These are phyloP conservation scores for Cecropterus lyciades DNA, from an alignment of 1,140 invertebrate genomes.

Conservation along the genomic window DNA sequence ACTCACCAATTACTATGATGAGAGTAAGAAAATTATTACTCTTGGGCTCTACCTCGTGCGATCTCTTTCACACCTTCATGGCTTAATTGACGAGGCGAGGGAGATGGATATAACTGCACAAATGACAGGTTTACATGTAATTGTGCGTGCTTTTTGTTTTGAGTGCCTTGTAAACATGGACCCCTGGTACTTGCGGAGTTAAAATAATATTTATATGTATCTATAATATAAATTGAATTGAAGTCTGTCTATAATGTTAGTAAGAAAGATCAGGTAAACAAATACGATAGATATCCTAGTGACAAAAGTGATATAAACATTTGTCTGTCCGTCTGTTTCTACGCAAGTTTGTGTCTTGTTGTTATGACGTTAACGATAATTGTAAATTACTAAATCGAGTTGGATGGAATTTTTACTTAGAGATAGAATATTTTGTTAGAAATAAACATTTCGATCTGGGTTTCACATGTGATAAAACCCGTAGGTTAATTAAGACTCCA, in stretches of 20 bases:
- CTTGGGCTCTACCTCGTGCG: constrained; percentile 43
- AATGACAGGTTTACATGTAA: constrained; percentile 52
- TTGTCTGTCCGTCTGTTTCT: too few species aligned
- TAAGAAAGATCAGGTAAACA: too few species aligned
- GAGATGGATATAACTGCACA: constrained; percentile 37
- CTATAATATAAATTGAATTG: not conserved
- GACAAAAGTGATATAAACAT: too few species aligned
- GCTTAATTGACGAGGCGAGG: constrained; percentile 35
- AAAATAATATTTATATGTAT: constrained; percentile 13
- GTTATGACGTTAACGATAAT: too few species aligned
- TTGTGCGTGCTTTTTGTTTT: constrained; percentile 48
- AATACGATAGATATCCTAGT: too few species aligned
- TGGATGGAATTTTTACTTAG: too few species aligned
- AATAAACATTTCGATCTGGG: too few species aligned
- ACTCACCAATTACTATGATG: constrained; percentile 58
- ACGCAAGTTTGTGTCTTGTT: too few species aligned
- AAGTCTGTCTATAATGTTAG: not conserved
- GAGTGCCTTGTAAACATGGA: constrained; percentile 35
- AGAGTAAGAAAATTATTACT: constrained; percentile 59
- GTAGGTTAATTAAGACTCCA: too few species aligned
- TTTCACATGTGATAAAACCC: too few species aligned
- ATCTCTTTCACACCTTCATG: constrained; percentile 41
- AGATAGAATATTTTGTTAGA: too few species aligned
- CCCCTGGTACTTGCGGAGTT: constrained; percentile 34
- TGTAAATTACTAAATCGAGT: too few species aligned